These are phyloP conservation scores for Diadromus collaris DNA, from an alignment of 2,888 invertebrate genomes.

Conservation along the genomic window DNA sequence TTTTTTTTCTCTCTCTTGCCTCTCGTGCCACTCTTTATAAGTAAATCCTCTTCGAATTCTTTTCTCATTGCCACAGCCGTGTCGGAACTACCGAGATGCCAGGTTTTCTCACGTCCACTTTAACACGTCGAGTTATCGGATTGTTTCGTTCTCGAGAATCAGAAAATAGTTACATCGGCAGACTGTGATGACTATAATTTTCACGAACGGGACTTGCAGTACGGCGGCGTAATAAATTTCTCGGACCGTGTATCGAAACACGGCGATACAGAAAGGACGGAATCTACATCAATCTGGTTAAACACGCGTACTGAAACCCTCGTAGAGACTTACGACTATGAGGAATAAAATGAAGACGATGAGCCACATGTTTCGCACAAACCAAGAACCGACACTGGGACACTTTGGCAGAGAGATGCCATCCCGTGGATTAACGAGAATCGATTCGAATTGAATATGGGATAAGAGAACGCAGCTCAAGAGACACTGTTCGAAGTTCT, in stretches of 20 bases:
- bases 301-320: not conserved
- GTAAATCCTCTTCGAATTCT: conserved; percentile 33
- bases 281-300: not conserved
- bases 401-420: conserved; percentile 59
- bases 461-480: conserved; percentile 68
- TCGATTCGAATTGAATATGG: conserved; percentile 71
- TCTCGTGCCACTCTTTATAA: conserved; percentile 38
- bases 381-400: conserved; percentile 69
- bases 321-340: conserved; percentile 68
- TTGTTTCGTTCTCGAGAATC: not conserved
- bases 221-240: conserved; percentile 18
- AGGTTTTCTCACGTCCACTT: conserved; percentile 34
- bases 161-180: not conserved
- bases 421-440: conserved; percentile 63
- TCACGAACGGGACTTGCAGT: conserved; percentile 24
- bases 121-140: conserved; percentile 8
- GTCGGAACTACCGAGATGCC: conserved; percentile 32
- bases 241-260: not conserved
- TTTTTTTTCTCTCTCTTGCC: conserved; percentile 11
- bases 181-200: conserved; percentile 17
- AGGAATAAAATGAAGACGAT: conserved; percentile 68
- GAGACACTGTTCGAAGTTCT: conserved; percentile 52
- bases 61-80: conserved; percentile 44
- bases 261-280: not conserved
- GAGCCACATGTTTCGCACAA: conserved; percentile 71